Evolutionary conservation across 2,113 vertebrate species (phyloP).

Genomic region (Ctenodactylus gundi): DNA sequence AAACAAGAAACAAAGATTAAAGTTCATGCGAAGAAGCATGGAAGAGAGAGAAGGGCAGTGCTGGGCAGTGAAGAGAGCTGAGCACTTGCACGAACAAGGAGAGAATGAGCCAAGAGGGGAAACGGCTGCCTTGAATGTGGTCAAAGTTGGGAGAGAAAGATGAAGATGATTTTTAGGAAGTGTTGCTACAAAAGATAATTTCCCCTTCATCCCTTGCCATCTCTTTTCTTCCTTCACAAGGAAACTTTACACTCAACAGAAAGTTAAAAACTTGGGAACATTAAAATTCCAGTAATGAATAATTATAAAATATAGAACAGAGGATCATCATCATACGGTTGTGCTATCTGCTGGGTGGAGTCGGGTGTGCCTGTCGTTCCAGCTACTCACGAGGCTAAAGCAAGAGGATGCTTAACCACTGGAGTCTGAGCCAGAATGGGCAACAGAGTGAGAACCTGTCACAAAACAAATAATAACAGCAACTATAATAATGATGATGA

Average conservation of each 20-base stretch:
- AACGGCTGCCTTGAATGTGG: not conserved
- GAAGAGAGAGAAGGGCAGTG: not conserved
- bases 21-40: not conserved
- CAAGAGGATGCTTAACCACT: not conserved
- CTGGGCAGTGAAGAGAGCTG: not conserved
- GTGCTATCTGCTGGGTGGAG: not conserved
- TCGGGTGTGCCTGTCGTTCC: not conserved
- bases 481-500: too few species aligned
- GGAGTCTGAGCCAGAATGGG: not conserved
- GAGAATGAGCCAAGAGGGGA: not conserved
- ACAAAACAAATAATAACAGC: not conserved
- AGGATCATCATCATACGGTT: not conserved
- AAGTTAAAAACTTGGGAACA: conserved; percentile 4
- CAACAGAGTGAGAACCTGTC: not conserved
- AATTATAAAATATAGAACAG: not conserved
- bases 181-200: conserved; percentile 24
- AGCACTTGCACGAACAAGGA: not conserved
- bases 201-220: not conserved
- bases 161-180: not conserved
- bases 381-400: not conserved
- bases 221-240: not conserved
- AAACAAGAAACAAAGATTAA: not conserved
- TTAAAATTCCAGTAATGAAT: conserved; percentile 15
- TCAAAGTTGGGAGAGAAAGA: not conserved
- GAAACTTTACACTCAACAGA: conserved; percentile 6